Percentiles rank a stretch among this genome's conserved stretches.
Evolutionary conservation across 30 jellyfish, hydroid and myxozoan species (phyloP).

Genomic region (Calvadosia cruxmelitensis): DNA sequence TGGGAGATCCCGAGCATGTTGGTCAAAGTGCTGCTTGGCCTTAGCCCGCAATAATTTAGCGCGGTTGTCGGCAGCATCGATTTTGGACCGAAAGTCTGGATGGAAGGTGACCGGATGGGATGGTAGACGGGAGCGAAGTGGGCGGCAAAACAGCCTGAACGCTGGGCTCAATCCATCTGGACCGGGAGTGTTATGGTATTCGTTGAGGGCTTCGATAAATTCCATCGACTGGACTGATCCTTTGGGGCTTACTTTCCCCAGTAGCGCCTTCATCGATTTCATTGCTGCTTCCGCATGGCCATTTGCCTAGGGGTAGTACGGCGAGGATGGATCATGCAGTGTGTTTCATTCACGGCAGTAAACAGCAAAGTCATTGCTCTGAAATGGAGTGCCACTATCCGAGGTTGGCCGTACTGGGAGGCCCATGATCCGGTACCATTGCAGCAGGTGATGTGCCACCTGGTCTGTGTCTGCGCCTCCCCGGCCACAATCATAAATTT

Average conservation of each 20-base stretch:
- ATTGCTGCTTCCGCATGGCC: neutral
- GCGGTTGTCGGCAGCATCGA: neutral
- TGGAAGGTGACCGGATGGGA: neutral
- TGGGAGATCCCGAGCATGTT: neutral
- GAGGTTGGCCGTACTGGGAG: no score
- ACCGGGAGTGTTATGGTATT: neutral
- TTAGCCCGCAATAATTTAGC: neutral
- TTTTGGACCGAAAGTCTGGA: neutral
- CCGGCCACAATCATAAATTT: no score
- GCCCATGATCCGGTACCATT: no score
- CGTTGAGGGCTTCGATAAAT: neutral
- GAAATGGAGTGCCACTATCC: no score
- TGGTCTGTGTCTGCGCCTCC: no score
- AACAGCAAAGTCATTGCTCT: no score
- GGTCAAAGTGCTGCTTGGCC: neutral
- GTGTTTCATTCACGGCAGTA: no score
- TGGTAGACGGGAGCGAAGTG: neutral
- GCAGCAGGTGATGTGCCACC: no score
- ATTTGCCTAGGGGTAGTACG: neutral
- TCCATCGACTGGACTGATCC: neutral
- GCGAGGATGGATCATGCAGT: neutral
- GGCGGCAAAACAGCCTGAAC: neutral
- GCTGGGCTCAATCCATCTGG: neutral
- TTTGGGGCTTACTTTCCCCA: neutral
- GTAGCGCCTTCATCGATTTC: no score